phyloP scores from a whole-genome alignment of 2,113 vertebrate genomes.

The Orthonyx spaldingii region DNA sequence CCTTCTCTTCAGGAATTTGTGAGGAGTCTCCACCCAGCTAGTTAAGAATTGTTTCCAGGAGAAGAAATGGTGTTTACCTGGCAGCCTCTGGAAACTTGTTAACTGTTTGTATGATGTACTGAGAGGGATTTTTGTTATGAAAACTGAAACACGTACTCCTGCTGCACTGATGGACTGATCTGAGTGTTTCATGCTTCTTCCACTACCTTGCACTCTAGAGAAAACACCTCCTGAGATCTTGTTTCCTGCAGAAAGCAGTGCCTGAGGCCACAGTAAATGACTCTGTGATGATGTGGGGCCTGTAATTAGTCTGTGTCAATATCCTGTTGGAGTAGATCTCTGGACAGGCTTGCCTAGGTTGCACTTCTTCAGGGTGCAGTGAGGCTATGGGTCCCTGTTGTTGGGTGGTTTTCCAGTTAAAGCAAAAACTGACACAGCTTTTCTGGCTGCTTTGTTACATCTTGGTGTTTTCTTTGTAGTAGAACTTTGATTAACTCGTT shows the following conservation, averaged over 20 bases:
- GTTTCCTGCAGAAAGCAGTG: slow-evolving; percentile 28
- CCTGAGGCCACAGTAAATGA: slow-evolving; percentile 25
- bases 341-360: not conserved
- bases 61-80: slow-evolving; percentile 27
- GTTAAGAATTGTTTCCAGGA: slow-evolving; percentile 38
- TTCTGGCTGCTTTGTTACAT: not conserved
- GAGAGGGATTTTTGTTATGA: not conserved
- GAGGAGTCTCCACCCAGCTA: slow-evolving; percentile 24
- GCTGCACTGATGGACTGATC: not conserved
- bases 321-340: not conserved
- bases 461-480: not conserved
- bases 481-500: not conserved
- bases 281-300: slow-evolving; percentile 8
- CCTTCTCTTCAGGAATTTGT: slow-evolving; percentile 53
- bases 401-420: not conserved
- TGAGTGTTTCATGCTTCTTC: not conserved
- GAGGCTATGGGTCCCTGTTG: accelerated
- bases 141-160: not conserved
- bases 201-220: not conserved
- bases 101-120: not conserved
- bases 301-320: slow-evolving; percentile 50
- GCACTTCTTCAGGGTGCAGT: not conserved
- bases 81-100: not conserved
- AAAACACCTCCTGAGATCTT: not conserved
- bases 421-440: not conserved